Evolutionary conservation across 2,888 invertebrate species (phyloP), one percentile per base, ranked within the genome.

Genomic region (Ecliptopera silaceata): DNA sequence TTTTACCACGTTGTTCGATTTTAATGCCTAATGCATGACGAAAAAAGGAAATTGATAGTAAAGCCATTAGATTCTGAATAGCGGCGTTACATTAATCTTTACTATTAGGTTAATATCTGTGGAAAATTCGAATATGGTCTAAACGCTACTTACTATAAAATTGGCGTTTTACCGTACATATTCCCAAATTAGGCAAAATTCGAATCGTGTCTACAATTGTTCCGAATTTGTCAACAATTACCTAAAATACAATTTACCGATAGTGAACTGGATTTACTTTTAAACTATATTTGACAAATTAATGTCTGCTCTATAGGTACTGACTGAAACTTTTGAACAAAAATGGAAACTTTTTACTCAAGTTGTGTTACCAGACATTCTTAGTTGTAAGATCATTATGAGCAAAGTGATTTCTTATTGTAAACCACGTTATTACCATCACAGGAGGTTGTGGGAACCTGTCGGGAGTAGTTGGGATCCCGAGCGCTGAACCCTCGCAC

Each of bases 401-500:
- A 29, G 34, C 39, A 42, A 39, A 73, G 68, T 75, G 76, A 80
- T 80, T 80, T 71, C 75, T 75, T 71, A 82, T 80, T 84, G 80
- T 82, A 72, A 73, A 73, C 48, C 68, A 64, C 74, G 72, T 75
- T 80, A 80, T 80, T 81, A 75, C 71, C 69, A 62, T 75, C 71
- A 69, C 69, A 76, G 74, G 74, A 78, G 74, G 71, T 72, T 79
- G 80, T 84, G 83, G 79, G 84, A 85, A 83, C 78, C 71, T 54
- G 70, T 64, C 71, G 70, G 74, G 71, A 74, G 70, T 64, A 72
- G 65, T 71, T 67, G 62, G 74, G 71, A 71, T 71, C 71, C 68
- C 75, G 81, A 70, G 73, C 84, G 80, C 71, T 86, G 88, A 87
- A 87, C 88, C 79, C 75, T 74, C 71, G 74, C 80, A 81, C 77